phyloP scores from a whole-genome alignment of 2,888 invertebrate species.

The Pseudococcus viburni region DNA sequence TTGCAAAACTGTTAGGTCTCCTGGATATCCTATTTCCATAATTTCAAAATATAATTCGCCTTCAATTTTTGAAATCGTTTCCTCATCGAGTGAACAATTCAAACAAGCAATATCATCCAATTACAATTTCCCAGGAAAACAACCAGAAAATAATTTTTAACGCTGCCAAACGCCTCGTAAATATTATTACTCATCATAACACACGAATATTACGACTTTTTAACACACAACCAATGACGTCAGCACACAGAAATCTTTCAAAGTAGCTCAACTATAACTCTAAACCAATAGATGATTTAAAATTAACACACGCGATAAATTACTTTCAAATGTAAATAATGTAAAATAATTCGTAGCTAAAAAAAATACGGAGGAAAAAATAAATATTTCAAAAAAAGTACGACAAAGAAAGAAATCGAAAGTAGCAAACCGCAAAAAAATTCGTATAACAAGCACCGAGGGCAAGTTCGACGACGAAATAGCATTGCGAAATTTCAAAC shows the following conservation, averaged over 20 bases:
- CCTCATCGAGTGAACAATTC: background rate
- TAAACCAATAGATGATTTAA: slow-evolving; percentile 16
- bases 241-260: background rate
- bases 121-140: background rate
- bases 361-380: background rate
- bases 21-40: too few relatives aligned
- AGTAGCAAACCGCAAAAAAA: background rate
- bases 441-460: background rate
- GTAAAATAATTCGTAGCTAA: slow-evolving; percentile 10
- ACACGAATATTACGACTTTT: slow-evolving; percentile 6
- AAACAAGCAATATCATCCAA: background rate
- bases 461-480: background rate
- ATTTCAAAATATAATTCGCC: too few relatives aligned
- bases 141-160: background rate
- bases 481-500: background rate
- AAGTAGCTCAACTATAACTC: background rate
- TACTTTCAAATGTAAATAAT: slow-evolving; percentile 8
- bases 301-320: slow-evolving; percentile 1
- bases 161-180: background rate
- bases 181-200: background rate
- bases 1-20: too few relatives aligned
- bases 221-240: slow-evolving; percentile 16
- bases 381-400: background rate
- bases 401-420: background rate
- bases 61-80: too few relatives aligned